Conservation (phyloP, 2,888 invertebrate species). For the Synanthedon tipuliformis region DNA sequence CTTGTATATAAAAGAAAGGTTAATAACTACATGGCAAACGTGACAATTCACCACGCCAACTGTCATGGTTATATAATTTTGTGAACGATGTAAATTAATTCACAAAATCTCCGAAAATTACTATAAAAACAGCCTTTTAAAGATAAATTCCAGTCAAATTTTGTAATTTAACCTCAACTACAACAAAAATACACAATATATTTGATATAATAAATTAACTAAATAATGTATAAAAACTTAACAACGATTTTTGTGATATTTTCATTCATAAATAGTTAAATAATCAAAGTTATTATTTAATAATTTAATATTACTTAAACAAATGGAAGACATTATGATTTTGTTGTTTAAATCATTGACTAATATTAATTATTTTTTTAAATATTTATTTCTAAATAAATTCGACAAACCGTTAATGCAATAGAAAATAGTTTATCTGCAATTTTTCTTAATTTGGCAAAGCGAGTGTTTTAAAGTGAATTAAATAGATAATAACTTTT, state of each 20-base stretch:
- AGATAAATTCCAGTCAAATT: neutral
- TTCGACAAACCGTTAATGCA: neutral
- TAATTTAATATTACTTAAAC: slow-evolving; percentile 19
- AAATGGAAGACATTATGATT: slow-evolving; percentile 51
- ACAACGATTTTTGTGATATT: neutral
- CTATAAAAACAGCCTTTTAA: neutral
- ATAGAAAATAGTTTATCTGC: neutral
- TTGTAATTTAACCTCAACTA: neutral
- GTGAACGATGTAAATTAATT: no score
- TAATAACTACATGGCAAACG: no score
- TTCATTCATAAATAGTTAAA: neutral
- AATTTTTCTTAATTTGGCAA: neutral
- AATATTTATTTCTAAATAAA: neutral
- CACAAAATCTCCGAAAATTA: no score
- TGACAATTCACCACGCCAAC: no score
- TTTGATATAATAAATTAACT: neutral
- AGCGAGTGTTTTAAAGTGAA: neutral
- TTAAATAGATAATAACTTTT: neutral
- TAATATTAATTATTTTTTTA: neutral
- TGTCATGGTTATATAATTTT: no score
- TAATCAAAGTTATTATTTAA: slow-evolving; percentile 16
- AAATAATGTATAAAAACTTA: neutral
- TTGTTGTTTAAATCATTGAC: slow-evolving; percentile 27
- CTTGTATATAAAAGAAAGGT: no score
- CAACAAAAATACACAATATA: neutral